Evolutionary conservation across 2,888 invertebrate genomes (phyloP), one percentile per base, ranked within the genome.

Genomic region (Neelides folsomi): DNA sequence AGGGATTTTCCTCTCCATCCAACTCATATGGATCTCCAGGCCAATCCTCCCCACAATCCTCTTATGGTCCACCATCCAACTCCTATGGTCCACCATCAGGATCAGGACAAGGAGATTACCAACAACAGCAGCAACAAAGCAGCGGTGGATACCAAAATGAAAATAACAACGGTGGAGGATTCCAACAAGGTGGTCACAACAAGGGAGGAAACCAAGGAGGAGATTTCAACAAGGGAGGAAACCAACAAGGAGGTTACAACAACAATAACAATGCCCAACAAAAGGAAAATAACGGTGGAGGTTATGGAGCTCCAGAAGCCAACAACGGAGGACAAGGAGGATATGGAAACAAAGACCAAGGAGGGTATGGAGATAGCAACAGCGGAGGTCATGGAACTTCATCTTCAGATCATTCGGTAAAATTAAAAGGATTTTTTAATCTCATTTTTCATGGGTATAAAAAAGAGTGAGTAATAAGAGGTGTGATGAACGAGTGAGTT

Each of bases 161-260:
- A 5, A 15, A 18, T 13, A 15, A 43, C 16, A 18, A 18, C 13
- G 18, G 12, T 5, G n/a, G 20, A 43, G 16, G 16, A 13, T 47
- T 15, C 15, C 18, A 34, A 19, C n/a, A 20, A 44, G 27, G 27
- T 13, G 47, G 38, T 10, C 34, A 8, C n/a, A 27, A 37, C n/a
- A 9, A 40, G 8, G 34, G 35, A 10, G 53, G 49, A 40, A 37
- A 19, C 15, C 47, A 53, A 35, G 43, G 38, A 6, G 52, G 55
- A 7, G 51, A 47, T 48, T 19, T 34, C 15, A 36, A 51, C 10
- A 15, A 16, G 27, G 42, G 43, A 46, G 42, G 42, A 13, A 49
- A 52, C 10, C 52, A 51, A 12, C 43, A 55, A 15, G 54, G 52
- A 44, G 58, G 58, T 12, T 45, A 52, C 44, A 39, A 40, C 40